Evolutionary conservation across 2,113 vertebrate species (phyloP).

Genomic region (Shinisaurus crocodilurus): DNA sequence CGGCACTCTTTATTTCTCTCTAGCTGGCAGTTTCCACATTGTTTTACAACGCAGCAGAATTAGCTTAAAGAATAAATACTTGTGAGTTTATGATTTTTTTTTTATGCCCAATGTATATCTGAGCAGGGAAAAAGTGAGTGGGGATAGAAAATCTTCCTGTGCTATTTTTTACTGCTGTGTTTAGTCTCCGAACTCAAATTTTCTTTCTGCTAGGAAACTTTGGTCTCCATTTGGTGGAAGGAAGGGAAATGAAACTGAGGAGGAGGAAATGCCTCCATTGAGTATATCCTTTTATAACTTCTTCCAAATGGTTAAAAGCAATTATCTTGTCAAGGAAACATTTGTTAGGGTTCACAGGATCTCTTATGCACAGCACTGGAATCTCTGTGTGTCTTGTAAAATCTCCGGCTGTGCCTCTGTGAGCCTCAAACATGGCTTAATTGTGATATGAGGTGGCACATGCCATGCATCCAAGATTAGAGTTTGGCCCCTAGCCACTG

Average conservation of each 20-base stretch:
- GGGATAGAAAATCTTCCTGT: slow-evolving; percentile 30
- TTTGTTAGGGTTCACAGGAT: slow-evolving; percentile 35
- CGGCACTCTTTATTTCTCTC: slow-evolving; percentile 70
- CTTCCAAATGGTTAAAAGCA: slow-evolving; percentile 20
- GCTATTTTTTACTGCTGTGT: slow-evolving; percentile 25
- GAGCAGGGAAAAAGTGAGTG: slow-evolving; percentile 24
- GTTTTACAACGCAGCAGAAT: slow-evolving; percentile 69
- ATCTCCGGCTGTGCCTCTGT: slow-evolving; percentile 60
- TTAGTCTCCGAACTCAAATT: slow-evolving; percentile 17
- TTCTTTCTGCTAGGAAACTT: not conserved
- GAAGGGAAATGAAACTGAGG: not conserved
- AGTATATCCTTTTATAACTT: slow-evolving; percentile 22
- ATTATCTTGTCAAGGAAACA: slow-evolving; percentile 7
- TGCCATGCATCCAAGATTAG: slow-evolving; percentile 78
- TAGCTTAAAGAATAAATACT: slow-evolving; percentile 71
- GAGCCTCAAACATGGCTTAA: slow-evolving; percentile 72
- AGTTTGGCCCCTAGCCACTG: slow-evolving; percentile 75
- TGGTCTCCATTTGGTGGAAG: slow-evolving; percentile 21
- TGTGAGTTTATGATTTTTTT: slow-evolving; percentile 53
- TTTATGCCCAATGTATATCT: slow-evolving; percentile 47
- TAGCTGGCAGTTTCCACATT: slow-evolving; percentile 57
- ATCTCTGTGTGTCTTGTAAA: slow-evolving; percentile 56
- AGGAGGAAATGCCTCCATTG: slow-evolving; percentile 21
- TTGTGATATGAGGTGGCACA: slow-evolving; percentile 74
- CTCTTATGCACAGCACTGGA: slow-evolving; percentile 35